These are phyloP conservation scores for Apodemus agrarius DNA, from an alignment of 2,797 vertebrate genomes.

Conservation along the genomic window DNA sequence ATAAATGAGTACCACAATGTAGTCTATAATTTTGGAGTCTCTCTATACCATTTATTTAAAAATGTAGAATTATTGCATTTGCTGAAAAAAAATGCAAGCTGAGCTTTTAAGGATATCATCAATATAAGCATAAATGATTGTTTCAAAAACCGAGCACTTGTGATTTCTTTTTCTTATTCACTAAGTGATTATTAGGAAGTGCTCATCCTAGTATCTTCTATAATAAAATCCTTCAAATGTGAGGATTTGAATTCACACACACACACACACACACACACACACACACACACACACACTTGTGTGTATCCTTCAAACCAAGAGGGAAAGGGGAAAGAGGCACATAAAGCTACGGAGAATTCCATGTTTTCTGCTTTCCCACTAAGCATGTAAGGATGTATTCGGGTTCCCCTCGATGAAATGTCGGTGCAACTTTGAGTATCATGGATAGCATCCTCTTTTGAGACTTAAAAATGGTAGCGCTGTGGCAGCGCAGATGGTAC, in stretches of 20 bases:
- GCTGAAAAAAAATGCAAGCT: not conserved
- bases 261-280: no score
- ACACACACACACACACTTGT: not conserved
- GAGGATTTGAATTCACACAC: not conserved
- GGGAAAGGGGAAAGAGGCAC: no score
- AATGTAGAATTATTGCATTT: not conserved
- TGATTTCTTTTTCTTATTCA: not conserved
- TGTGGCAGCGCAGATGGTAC: not conserved
- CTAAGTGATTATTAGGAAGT: not conserved
- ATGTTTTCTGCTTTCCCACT: conserved; percentile 26
- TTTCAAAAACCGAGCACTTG: not conserved
- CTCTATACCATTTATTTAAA: not conserved
- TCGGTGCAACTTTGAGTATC: not conserved
- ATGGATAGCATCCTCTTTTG: not conserved
- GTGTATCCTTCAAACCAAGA: not conserved
- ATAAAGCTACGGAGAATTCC: not conserved
- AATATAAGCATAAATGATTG: not conserved
- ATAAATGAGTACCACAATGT: not conserved
- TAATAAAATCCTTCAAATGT: conserved; percentile 26
- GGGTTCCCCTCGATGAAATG: not conserved
- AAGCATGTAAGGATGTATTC: not conserved
- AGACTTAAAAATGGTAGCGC: not conserved
- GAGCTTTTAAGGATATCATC: not conserved
- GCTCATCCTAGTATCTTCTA: not conserved
- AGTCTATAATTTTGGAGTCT: not conserved